Percentiles rank a stretch among this genome's conserved stretches.
Evolutionary conservation across 2,797 vertebrate genomes (phyloP).

Genomic region (Coregonus ussuriensis): DNA sequence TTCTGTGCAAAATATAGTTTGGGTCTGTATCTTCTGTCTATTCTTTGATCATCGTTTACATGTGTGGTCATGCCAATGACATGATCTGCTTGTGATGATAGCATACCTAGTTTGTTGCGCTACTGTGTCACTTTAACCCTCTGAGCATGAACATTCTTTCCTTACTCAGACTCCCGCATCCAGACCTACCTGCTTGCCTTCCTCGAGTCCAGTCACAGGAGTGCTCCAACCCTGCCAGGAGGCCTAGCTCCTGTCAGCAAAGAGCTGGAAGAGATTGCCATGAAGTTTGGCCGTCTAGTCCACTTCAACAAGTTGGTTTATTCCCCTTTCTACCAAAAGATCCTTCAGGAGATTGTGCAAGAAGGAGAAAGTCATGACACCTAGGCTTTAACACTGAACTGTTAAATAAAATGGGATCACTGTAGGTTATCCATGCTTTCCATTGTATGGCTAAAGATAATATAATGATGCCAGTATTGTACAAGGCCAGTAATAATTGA

Average conservation of each 20-base stretch:
- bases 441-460: slow-evolving; percentile 1
- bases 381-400: slow-evolving; percentile 40
- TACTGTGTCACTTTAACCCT: background rate
- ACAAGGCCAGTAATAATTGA: background rate
- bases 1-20: background rate
- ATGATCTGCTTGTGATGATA: background rate
- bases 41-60: background rate
- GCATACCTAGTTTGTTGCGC: background rate
- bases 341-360: slow-evolving; percentile 80
- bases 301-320: slow-evolving; percentile 98
- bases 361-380: slow-evolving; percentile 47
- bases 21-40: too few species aligned
- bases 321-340: slow-evolving; percentile 90
- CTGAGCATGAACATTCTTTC: background rate
- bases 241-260: slow-evolving; percentile 86
- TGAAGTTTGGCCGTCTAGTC: slow-evolving; percentile 87
- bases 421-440: background rate
- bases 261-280: slow-evolving; percentile 87
- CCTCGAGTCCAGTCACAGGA: slow-evolving; percentile 81
- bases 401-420: background rate
- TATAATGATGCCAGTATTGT: background rate
- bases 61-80: background rate
- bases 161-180: slow-evolving; percentile 84
- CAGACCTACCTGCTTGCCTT: slow-evolving; percentile 84
- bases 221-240: slow-evolving; percentile 79